Conservation (phyloP, 1,140 invertebrate species). For the Diprion similis region DNA sequence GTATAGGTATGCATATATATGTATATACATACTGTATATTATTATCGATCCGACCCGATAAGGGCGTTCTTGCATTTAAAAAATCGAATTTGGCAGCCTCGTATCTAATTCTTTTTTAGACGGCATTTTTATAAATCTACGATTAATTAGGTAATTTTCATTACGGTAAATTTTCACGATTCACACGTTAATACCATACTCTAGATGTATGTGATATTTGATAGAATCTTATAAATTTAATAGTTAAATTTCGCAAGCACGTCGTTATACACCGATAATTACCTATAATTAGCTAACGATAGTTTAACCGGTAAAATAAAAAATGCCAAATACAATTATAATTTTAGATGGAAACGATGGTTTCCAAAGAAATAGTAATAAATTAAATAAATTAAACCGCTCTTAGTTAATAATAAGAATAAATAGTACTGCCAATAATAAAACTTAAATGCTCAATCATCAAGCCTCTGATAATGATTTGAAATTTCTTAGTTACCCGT, state of each 20-base stretch:
- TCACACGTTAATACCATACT: too few species aligned
- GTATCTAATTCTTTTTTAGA: slow-evolving; percentile 1
- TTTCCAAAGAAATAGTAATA: too few species aligned
- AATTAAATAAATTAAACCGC: too few species aligned
- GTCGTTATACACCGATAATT: too few species aligned
- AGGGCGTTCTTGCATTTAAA: slow-evolving; percentile 18
- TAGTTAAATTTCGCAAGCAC: too few species aligned
- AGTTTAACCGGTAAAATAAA: too few species aligned
- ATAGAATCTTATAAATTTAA: too few species aligned
- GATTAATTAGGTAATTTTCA: neutral
- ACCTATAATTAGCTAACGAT: too few species aligned
- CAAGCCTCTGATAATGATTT: neutral
- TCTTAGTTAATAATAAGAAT: neutral
- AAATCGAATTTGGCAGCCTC: neutral
- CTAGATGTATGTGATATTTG: too few species aligned
- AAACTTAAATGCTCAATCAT: slow-evolving; percentile 2
- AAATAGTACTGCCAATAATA: neutral
- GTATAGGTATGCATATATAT: slow-evolving; percentile 17
- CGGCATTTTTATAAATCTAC: slow-evolving; percentile 14
- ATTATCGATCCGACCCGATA: neutral
- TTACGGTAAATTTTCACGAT: neutral
- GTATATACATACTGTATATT: slow-evolving; percentile 8
- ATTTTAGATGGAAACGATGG: too few species aligned
- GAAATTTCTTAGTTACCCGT: too few species aligned
- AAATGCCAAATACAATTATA: too few species aligned